Conservation (phyloP, 2,113 vertebrate species). For the Crotalus horridus region DNA sequence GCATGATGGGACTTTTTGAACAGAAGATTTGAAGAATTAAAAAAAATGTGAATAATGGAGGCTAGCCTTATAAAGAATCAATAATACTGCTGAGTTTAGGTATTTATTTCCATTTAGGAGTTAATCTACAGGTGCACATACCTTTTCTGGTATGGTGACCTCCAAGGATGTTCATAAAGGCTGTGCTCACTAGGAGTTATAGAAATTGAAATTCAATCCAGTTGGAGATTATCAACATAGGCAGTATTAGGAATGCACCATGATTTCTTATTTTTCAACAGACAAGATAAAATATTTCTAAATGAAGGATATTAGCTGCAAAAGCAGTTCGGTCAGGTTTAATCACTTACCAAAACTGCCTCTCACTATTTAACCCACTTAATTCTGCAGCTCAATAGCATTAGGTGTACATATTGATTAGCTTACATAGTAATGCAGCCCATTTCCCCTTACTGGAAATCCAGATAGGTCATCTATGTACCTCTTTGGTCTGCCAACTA, state of each 20-base stretch:
- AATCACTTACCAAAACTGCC: not conserved
- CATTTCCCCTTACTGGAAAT: not conserved
- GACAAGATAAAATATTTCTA: not conserved
- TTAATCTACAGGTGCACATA: not conserved
- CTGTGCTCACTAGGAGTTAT: not conserved
- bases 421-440: not conserved
- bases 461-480: not conserved
- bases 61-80: not conserved
- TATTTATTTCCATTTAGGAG: not conserved
- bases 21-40: not conserved
- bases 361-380: not conserved
- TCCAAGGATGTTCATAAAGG: not conserved
- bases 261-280: not conserved
- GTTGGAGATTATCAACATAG: not conserved
- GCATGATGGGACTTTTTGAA: conserved; percentile 28
- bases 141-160: not conserved
- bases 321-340: not conserved
- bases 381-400: not conserved
- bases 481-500: not conserved
- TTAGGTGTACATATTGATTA: not conserved
- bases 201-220: not conserved
- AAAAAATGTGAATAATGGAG: conserved; percentile 22
- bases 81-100: not conserved
- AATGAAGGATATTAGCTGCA: not conserved
- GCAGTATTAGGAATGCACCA: not conserved